phyloP scores from a whole-genome alignment of 1,140 invertebrate genomes.

The Parapsyche elsis region DNA sequence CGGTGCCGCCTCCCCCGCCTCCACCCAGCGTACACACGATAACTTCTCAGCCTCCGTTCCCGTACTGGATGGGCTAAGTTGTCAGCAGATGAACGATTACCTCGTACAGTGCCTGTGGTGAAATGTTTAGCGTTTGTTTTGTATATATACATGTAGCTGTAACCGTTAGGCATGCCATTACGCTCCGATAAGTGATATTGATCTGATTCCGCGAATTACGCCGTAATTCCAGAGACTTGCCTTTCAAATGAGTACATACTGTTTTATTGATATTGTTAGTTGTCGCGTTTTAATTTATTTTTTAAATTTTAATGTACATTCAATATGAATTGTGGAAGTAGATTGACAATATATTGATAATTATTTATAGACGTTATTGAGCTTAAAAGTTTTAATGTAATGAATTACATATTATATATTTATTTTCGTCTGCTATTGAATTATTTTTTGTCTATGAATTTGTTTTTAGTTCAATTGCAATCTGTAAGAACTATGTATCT shows the following conservation, averaged over 20 bases:
- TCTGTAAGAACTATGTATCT: neutral
- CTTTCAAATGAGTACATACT: neutral
- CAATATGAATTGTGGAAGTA: neutral
- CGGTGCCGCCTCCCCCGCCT: slow-evolving; percentile 34
- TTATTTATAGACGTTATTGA: slow-evolving; percentile 11
- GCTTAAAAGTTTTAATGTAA: neutral
- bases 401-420: neutral
- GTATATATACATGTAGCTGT: neutral
- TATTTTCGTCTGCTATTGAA: slow-evolving; percentile 3
- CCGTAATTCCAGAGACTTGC: slow-evolving; percentile 10
- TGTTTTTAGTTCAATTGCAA: neutral
- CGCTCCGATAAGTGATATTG: neutral
- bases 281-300: neutral
- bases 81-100: neutral
- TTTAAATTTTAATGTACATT: neutral
- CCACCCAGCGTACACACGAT: slow-evolving; percentile 45
- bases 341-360: neutral
- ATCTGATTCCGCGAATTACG: neutral
- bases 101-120: neutral
- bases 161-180: neutral
- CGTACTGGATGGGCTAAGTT: slow-evolving; percentile 51
- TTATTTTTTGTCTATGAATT: neutral
- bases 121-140: neutral
- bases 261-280: slow-evolving; percentile 3
- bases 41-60: slow-evolving; percentile 46